Conservation (phyloP, 2,888 invertebrate genomes). For the Lepidocyrtoides sp. region DNA sequence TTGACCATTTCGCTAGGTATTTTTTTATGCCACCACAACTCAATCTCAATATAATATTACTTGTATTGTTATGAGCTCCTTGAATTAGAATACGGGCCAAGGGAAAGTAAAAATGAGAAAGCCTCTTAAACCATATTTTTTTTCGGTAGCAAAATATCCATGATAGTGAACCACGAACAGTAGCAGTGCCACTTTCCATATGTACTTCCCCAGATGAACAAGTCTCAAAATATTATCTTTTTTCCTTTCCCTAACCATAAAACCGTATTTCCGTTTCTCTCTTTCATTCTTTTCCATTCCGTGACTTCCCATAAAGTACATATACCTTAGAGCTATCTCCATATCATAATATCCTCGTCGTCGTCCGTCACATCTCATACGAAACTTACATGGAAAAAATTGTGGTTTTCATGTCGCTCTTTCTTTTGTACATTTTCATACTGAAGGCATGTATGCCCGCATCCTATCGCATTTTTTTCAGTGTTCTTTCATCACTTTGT, state of each 20-base stretch:
- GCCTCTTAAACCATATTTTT: background rate
- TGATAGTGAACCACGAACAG: background rate
- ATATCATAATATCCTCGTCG: slow-evolving; percentile 60
- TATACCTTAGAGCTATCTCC: slow-evolving; percentile 64
- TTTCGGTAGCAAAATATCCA: background rate
- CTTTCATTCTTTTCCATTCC: slow-evolving; percentile 65
- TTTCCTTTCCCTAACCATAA: slow-evolving; percentile 59
- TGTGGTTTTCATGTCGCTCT: background rate
- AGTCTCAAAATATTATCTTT: slow-evolving; percentile 71
- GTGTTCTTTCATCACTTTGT: slow-evolving; percentile 60
- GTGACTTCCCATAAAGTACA: slow-evolving; percentile 59
- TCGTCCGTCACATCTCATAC: slow-evolving; percentile 40
- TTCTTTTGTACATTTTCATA: no score
- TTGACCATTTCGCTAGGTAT: slow-evolving; percentile 53
- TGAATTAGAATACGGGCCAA: slow-evolving; percentile 49
- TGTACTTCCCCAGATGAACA: slow-evolving; percentile 70
- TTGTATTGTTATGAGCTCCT: slow-evolving; percentile 40
- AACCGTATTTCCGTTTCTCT: slow-evolving; percentile 73
- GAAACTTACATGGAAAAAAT: slow-evolving; percentile 21
- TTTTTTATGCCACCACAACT: slow-evolving; percentile 17
- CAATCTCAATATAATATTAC: slow-evolving; percentile 51
- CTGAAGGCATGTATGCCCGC: background rate
- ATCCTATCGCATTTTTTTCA: slow-evolving; percentile 22
- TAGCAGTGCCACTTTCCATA: slow-evolving; percentile 58
- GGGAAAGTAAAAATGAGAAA: slow-evolving; percentile 17